Evolutionary conservation across 2,113 vertebrate genomes (phyloP), one percentile per base, ranked within the genome.

Genomic region (Motacilla tschutschensis): DNA sequence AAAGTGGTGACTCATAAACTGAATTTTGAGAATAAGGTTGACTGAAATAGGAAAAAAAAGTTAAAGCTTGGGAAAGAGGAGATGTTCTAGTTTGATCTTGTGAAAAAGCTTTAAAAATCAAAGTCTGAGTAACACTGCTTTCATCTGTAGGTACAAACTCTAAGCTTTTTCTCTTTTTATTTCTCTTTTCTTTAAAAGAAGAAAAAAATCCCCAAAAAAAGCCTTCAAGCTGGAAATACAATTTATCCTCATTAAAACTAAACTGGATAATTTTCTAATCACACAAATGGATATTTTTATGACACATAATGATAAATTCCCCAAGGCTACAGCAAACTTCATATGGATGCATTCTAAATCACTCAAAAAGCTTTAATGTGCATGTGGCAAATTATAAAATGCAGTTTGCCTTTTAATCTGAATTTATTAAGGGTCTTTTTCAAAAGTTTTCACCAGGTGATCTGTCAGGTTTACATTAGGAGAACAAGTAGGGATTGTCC

Each of bases 11-110:
- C 51, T 91, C 71, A 92, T 26, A 69, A 77, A 28, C 7, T 69
- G 59, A 73, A 84, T 86, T 93, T 85, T 85, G 66, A 91, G 83
- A 78, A 54, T 67, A 79, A 85, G 33, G n/a, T n/a, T 92, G 31
- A 73, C 55, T 55, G 63, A 86, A 91, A 91, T 22, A 73, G 46
- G 53, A 89, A 83, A 77, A 83, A 77, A n/a, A 67, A 77, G 12
- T 48, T 31, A 71, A 90, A 87, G 40, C 59, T 70, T 58, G 18
- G 41, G 48, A 83, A 72, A 48, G 25, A 79, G 16, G 36, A 81
- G 40, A 79, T 1, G 2, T 62, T 78, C 59, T 29, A 75, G 62
- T 54, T 85, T 58, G 59, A 85, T 87, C 54, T 50, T 57, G 20
- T 67, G 54, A 85, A 78, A 85, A 87, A 89, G 28, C 48, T 83